These are phyloP conservation scores for Amphiduros pacificus DNA, from an alignment of 2,888 invertebrate genomes.

Conservation along the genomic window DNA sequence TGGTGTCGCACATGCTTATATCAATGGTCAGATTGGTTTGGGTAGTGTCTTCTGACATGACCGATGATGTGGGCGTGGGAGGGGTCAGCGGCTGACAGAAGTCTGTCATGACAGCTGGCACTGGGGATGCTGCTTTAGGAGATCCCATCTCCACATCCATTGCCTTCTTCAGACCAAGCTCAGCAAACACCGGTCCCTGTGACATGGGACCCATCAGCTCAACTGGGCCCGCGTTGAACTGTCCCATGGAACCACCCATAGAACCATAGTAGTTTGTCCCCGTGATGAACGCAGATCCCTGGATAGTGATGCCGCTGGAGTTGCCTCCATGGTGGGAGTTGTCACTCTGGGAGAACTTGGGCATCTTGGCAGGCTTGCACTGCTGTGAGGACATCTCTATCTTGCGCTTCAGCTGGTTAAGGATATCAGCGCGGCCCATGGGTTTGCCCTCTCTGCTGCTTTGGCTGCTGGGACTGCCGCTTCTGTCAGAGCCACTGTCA, in stretches of 20 bases:
- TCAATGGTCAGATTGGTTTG: conserved; percentile 17
- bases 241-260: not conserved
- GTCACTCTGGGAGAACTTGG: not conserved
- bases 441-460: conserved; percentile 1
- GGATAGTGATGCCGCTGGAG: not conserved
- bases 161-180: conserved; percentile 11
- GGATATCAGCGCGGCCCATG: conserved; percentile 7
- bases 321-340: not conserved
- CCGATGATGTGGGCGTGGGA: conserved; percentile 18
- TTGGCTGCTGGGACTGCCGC: not conserved
- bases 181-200: conserved; percentile 4
- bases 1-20: conserved; percentile 1
- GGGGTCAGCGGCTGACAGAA: conserved; percentile 12
- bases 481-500: not conserved
- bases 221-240: not conserved
- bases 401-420: conserved; percentile 23
- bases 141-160: not conserved
- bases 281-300: not conserved
- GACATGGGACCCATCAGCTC: conserved; percentile 9
- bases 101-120: conserved; percentile 1
- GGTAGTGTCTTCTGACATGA: conserved; percentile 10
- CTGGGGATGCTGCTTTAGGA: not conserved
- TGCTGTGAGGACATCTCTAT: conserved; percentile 11
- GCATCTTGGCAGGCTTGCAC: conserved; percentile 20
- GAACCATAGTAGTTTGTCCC: too few species aligned